phyloP scores from a whole-genome alignment of 1,140 invertebrate genomes.

The Microplitis mediator region DNA sequence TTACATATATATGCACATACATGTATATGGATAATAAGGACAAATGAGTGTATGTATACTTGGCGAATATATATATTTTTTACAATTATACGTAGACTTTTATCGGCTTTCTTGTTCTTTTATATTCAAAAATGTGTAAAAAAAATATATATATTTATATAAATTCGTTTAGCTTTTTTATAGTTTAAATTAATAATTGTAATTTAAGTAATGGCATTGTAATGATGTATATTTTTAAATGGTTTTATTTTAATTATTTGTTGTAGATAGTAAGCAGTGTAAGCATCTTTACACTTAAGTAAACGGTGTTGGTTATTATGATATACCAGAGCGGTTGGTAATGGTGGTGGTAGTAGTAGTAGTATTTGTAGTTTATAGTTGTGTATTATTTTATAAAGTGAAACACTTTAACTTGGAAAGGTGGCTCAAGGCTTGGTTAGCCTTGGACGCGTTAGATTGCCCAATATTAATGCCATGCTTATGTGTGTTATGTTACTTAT shows the following conservation, averaged over 20 bases:
- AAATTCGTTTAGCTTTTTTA: neutral
- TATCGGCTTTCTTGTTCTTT: neutral
- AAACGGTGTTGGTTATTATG: neutral
- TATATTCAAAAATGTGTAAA: neutral
- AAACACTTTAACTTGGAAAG: conserved; percentile 58
- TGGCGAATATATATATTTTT: too few species aligned
- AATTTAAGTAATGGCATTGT: neutral
- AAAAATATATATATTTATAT: too few species aligned
- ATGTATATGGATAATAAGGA: neutral
- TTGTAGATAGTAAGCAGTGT: neutral
- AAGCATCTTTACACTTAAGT: neutral
- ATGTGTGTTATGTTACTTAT: conserved; percentile 29
- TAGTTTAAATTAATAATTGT: neutral
- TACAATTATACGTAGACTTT: too few species aligned
- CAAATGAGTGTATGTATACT: neutral
- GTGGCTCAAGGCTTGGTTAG: conserved; percentile 59
- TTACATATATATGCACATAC: neutral
- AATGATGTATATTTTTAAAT: neutral
- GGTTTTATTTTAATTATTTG: neutral
- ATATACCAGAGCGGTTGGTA: too few species aligned
- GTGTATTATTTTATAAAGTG: conserved; percentile 28
- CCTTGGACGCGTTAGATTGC: conserved; percentile 63
- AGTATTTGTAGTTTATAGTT: too few species aligned
- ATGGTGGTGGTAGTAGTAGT: neutral
- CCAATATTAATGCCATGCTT: conserved; percentile 58